These are phyloP conservation scores for Gallinago undulata DNA, from an alignment of 2,113 vertebrate genomes.

Conservation along the genomic window DNA sequence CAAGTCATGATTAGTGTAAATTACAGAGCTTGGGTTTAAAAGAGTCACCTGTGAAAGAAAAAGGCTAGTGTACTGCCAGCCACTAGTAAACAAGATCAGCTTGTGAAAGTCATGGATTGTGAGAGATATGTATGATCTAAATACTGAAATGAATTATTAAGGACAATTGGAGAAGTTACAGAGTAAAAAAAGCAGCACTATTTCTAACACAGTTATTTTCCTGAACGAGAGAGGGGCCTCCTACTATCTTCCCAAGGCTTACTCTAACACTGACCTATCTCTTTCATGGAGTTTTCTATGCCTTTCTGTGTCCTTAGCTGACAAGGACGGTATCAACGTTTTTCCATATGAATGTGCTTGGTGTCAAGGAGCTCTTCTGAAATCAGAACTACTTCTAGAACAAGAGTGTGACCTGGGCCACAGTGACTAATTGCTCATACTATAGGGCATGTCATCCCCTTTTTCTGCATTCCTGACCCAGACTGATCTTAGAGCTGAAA, in stretches of 20 bases:
- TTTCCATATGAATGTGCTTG: not conserved
- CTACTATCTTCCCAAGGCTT: not conserved
- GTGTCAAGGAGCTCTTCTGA: not conserved
- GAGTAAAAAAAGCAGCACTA: not conserved
- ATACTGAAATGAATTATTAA: not conserved
- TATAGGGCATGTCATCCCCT: not conserved
- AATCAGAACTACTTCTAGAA: not conserved
- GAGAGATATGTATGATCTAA: not conserved
- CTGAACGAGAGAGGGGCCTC: not conserved
- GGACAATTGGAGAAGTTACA: not conserved
- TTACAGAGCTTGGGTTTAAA: constrained; percentile 25
- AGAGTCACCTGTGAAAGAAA: constrained; percentile 18
- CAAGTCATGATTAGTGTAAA: constrained; percentile 59
- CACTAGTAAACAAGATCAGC: not conserved
- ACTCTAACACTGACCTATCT: not conserved
- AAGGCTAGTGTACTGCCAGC: not conserved
- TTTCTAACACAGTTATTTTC: not conserved
- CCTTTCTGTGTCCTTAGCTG: not conserved
- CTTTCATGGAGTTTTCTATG: not conserved
- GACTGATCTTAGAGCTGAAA: not conserved
- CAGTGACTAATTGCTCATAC: not conserved
- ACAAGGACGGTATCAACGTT: not conserved
- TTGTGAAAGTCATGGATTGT: not conserved
- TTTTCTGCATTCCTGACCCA: not conserved
- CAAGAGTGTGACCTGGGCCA: not conserved